These are phyloP conservation scores for Neria commutata DNA, from an alignment of 2,888 invertebrate genomes.

Conservation along the genomic window DNA sequence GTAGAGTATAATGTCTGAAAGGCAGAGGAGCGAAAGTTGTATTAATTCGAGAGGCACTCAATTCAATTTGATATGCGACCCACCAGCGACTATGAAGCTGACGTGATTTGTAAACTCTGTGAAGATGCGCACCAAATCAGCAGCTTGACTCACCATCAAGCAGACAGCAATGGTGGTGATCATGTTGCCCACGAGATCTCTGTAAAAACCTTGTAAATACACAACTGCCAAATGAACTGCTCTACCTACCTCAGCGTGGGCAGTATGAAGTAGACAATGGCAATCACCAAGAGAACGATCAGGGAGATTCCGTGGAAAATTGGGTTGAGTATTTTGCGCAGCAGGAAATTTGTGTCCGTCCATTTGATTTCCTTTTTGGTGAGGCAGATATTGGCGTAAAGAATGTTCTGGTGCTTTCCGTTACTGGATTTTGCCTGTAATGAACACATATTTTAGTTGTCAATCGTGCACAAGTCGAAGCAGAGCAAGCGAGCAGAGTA, in stretches of 20 bases:
- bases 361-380: constrained; percentile 75
- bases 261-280: constrained; percentile 81
- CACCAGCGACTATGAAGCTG: constrained; percentile 81
- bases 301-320: constrained; percentile 77
- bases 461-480: neutral
- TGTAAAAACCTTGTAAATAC: constrained; percentile 32
- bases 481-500: neutral
- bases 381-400: constrained; percentile 77
- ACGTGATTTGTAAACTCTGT: constrained; percentile 81
- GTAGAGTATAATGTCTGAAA: constrained; percentile 77
- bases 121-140: constrained; percentile 78
- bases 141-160: constrained; percentile 76
- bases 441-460: neutral
- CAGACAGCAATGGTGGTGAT: constrained; percentile 82
- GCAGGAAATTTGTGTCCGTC: constrained; percentile 75
- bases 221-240: constrained; percentile 3
- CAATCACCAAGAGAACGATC: constrained; percentile 72
- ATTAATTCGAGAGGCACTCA: too few species aligned
- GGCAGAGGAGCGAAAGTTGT: too few species aligned
- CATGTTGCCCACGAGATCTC: constrained; percentile 82
- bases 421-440: constrained; percentile 52
- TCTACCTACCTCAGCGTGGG: constrained; percentile 70
- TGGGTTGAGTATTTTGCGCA: constrained; percentile 78
- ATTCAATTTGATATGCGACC: constrained; percentile 35
- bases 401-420: constrained; percentile 64